Evolutionary conservation across 2,797 vertebrate species (phyloP), one percentile per base, ranked within the genome.

Genomic region (Karalla daura): DNA sequence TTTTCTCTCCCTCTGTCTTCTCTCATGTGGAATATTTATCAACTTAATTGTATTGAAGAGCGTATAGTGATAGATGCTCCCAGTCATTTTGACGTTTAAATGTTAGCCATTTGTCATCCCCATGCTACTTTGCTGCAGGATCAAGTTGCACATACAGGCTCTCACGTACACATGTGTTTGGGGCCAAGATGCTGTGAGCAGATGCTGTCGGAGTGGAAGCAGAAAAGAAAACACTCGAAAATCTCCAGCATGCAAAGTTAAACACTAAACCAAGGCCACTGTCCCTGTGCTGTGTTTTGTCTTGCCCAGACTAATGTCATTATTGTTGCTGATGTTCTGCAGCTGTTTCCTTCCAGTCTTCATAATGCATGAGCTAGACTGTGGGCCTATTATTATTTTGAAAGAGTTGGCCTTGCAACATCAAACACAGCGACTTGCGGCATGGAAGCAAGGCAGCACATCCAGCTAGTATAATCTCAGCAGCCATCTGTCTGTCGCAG

Each of bases 401-500:
- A 71, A 86, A 81, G 73, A 63, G 79, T 82, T 86, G 84, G 85
- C 79, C 86, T 87, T 87, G 72, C 82, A 87, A 86, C 83, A 90
- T 90, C 83, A 91, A 88, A 87, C 80, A 62, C 33, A 60, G 62
- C 7, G 51, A 89, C 83, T 83, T 83, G 78, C 80, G 86, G 80
- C 80, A 88, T n/a, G 74, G 63, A 85, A 80, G 62, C 72, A 80
- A n/a, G 76, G 78, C 89, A 67, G 58, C 64, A 60, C 69, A 85
- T 80, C 70, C 79, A 86, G 77, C 83, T 73, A 74, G 78, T 80
- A 73, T 74, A 76, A 85, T 89, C 78, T 84, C 77, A 55, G 77
- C 83, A 84, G 71, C 83, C 87, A 88, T 90, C 86, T 86, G 89
- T 86, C 88, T 87, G 86, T 90, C 85, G 85, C 66, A 36, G 33